A percentile compares a stretch with the other conserved stretches of the same genome.
These are phyloP conservation scores for Poeciliopsis retropinna DNA, from an alignment of 2,113 vertebrate species.

Conservation along the genomic window DNA sequence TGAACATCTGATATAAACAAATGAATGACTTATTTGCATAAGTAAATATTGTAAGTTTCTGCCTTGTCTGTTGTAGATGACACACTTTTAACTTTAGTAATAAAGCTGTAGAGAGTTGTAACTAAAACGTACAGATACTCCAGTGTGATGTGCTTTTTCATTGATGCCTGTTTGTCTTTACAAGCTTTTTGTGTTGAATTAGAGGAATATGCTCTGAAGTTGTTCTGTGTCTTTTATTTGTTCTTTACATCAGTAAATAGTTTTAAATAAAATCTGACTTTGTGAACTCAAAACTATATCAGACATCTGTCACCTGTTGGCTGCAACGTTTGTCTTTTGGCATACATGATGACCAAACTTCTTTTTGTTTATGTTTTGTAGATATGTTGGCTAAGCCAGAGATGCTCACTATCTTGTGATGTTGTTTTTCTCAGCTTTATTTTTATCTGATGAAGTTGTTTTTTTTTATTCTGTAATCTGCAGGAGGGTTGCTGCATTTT, in stretches of 20 bases:
- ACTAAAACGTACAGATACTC: background rate
- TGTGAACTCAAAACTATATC: conserved; percentile 8
- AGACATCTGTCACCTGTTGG: conserved; percentile 7
- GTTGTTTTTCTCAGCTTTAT: conserved; percentile 45
- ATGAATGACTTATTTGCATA: background rate
- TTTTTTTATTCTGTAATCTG: conserved; percentile 36
- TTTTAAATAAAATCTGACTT: conserved; percentile 10
- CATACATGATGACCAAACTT: conserved; percentile 10
- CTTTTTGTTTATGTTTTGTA: conserved; percentile 16
- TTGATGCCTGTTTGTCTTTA: conserved; percentile 7
- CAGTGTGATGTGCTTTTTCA: conserved; percentile 3
- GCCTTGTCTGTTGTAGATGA: background rate
- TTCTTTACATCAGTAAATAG: conserved; percentile 30
- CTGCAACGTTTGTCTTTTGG: background rate
- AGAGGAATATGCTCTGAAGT: conserved; percentile 38
- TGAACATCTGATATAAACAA: no score
- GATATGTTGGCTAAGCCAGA: conserved; percentile 28
- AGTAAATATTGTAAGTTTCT: background rate
- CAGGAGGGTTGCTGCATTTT: conserved; percentile 75
- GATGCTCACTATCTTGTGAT: conserved; percentile 54
- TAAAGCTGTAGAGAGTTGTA: background rate
- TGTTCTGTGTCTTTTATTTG: conserved; percentile 15
- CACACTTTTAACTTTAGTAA: no score
- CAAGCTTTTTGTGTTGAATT: conserved; percentile 25
- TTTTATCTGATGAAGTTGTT: conserved; percentile 47